These are phyloP conservation scores for Morpho helenor DNA, from an alignment of 2,888 invertebrate species.

Conservation along the genomic window DNA sequence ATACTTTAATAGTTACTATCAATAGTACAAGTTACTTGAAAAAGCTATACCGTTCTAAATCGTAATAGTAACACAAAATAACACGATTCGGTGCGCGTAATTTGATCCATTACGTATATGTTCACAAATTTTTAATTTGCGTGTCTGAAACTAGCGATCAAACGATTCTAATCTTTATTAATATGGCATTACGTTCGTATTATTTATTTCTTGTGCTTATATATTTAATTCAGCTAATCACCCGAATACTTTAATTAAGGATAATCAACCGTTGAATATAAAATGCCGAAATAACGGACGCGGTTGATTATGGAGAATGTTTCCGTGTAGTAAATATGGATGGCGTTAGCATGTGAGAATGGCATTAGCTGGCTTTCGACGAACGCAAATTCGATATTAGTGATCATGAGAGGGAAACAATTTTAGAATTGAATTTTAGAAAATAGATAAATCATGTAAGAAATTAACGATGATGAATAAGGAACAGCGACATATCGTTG, in stretches of 20 bases:
- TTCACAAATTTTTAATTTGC: slow-evolving; percentile 59
- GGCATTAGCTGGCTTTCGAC: slow-evolving; percentile 44
- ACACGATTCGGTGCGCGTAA: slow-evolving; percentile 57
- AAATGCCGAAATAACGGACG: slow-evolving; percentile 39
- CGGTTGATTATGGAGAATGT: slow-evolving; percentile 45
- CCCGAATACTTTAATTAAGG: slow-evolving; percentile 59
- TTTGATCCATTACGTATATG: slow-evolving; percentile 57
- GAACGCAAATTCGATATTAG: slow-evolving; percentile 67
- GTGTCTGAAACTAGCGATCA: slow-evolving; percentile 39
- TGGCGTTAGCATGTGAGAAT: slow-evolving; percentile 50
- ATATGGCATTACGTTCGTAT: slow-evolving; percentile 1
- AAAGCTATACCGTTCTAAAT: slow-evolving; percentile 51
- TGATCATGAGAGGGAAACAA: slow-evolving; percentile 50
- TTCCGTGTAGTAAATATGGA: slow-evolving; percentile 40
- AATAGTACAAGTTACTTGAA: slow-evolving; percentile 39
- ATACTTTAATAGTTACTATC: slow-evolving; percentile 17
- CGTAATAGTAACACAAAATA: slow-evolving; percentile 59
- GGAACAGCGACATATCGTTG: too few relatives aligned
- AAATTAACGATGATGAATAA: too few relatives aligned
- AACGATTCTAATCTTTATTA: slow-evolving; percentile 44
- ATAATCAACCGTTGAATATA: slow-evolving; percentile 59
- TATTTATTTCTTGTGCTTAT: neutral
- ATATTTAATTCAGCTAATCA: slow-evolving; percentile 51
- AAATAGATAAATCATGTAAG: too few relatives aligned
- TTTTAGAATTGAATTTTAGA: slow-evolving; percentile 23